These are phyloP conservation scores for Mionectes macconnelli DNA, from an alignment of 2,113 vertebrate genomes.

Conservation along the genomic window DNA sequence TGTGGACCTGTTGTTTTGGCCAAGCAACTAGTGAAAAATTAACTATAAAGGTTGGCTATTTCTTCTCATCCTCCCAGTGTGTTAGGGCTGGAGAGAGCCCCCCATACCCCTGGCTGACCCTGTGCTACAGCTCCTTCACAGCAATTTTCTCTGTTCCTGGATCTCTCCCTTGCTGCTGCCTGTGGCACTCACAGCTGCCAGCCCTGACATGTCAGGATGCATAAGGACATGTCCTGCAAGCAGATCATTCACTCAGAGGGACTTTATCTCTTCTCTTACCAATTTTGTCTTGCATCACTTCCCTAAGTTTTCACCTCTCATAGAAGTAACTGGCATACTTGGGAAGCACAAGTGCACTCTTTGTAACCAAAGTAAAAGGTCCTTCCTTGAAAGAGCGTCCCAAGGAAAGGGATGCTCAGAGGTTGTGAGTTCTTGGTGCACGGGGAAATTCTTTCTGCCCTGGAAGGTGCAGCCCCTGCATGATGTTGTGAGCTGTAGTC, in stretches of 20 bases:
- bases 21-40: neutral
- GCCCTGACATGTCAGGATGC: neutral
- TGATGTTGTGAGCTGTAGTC: neutral
- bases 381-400: neutral
- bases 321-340: neutral
- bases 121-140: neutral
- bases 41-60: neutral
- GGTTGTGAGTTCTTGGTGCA: neutral
- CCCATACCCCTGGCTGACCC: rapidly evolving
- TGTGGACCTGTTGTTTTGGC: neutral
- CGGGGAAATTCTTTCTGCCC: neutral
- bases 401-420: neutral
- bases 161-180: neutral
- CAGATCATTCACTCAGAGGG: neutral
- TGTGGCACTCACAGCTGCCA: neutral
- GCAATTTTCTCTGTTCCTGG: neutral
- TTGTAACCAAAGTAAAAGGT: neutral
- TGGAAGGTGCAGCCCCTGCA: neutral
- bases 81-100: neutral
- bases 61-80: neutral
- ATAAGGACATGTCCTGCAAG: neutral
- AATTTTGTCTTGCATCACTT: neutral
- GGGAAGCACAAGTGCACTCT: neutral
- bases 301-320: neutral
- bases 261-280: neutral